Evolutionary conservation across 2,888 invertebrate genomes (phyloP).

Genomic region (Apodemia mormo): DNA sequence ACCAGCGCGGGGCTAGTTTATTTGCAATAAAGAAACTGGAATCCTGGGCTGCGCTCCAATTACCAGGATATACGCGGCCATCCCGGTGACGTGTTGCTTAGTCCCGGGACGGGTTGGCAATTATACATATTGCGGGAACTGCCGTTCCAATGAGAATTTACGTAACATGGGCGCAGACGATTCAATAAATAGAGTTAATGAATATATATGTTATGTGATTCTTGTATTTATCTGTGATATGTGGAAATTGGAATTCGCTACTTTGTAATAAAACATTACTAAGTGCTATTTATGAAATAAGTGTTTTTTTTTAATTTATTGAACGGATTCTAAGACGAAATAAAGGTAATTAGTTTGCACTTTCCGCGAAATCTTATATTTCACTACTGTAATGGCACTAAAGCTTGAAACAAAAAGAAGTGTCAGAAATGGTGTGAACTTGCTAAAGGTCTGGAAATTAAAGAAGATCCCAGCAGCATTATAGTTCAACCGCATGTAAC

Average conservation of each 20-base stretch:
- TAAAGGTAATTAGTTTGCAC: too few relatives aligned
- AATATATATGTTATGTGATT: conserved; percentile 14
- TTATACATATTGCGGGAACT: conserved; percentile 70
- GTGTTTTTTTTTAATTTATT: too few relatives aligned
- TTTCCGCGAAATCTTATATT: too few relatives aligned
- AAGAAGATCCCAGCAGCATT: too few relatives aligned
- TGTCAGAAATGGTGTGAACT: too few relatives aligned
- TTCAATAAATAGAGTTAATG: conserved; percentile 21
- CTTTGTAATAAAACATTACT: too few relatives aligned
- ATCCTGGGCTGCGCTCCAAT: conserved; percentile 79
- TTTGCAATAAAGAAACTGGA: conserved; percentile 81
- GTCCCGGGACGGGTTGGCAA: conserved; percentile 62
- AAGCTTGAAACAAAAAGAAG: too few relatives aligned
- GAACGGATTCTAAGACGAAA: too few relatives aligned
- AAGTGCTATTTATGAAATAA: too few relatives aligned
- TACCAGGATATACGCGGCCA: conserved; percentile 79
- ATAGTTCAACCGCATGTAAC: too few relatives aligned
- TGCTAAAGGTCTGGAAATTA: too few relatives aligned
- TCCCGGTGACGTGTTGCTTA: conserved; percentile 75
- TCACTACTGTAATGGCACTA: too few relatives aligned
- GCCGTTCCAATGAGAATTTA: conserved; percentile 48
- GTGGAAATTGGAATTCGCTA: conserved; percentile 5
- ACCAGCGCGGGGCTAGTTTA: conserved; percentile 76
- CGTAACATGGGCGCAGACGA: conserved; percentile 23
- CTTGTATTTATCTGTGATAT: neutral